Conservation (phyloP, 2,113 vertebrate species). For the Gulo gulo region DNA sequence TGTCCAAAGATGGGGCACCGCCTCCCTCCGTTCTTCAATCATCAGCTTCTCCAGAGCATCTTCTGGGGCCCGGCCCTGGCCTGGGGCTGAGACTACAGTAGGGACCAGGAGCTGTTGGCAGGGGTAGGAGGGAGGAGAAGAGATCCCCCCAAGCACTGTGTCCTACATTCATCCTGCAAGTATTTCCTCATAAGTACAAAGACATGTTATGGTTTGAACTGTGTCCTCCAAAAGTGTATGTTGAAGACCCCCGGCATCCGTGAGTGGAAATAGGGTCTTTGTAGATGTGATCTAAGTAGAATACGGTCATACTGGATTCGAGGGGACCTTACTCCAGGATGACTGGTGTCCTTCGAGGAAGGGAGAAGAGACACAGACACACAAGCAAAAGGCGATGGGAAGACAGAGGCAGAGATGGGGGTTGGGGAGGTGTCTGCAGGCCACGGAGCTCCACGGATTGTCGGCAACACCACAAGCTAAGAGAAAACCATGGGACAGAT, state of each 20-base stretch:
- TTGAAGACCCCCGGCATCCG: not conserved
- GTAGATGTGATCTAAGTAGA: not conserved
- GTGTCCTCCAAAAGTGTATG: not conserved
- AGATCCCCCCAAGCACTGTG: not conserved
- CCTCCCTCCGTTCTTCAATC: not conserved
- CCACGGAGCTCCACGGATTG: not conserved
- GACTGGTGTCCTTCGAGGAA: not conserved
- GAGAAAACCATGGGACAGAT: not conserved
- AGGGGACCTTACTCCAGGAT: not conserved
- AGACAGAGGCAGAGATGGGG: not conserved
- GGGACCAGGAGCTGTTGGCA: not conserved
- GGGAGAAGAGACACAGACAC: not conserved
- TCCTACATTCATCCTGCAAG: not conserved
- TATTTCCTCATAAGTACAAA: not conserved
- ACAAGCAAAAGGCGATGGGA: not conserved
- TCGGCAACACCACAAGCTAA: not conserved
- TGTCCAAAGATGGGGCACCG: not conserved
- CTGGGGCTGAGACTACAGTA: not conserved
- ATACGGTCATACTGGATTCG: not conserved
- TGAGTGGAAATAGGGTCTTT: not conserved
- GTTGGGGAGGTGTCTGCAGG: rapidly evolving
- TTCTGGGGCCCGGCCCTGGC: not conserved
- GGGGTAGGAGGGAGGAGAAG: not conserved
- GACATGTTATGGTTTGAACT: not conserved
- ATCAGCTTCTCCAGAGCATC: not conserved